These are phyloP conservation scores for Craniophora ligustri DNA, from an alignment of 2,888 invertebrate genomes.

Conservation along the genomic window DNA sequence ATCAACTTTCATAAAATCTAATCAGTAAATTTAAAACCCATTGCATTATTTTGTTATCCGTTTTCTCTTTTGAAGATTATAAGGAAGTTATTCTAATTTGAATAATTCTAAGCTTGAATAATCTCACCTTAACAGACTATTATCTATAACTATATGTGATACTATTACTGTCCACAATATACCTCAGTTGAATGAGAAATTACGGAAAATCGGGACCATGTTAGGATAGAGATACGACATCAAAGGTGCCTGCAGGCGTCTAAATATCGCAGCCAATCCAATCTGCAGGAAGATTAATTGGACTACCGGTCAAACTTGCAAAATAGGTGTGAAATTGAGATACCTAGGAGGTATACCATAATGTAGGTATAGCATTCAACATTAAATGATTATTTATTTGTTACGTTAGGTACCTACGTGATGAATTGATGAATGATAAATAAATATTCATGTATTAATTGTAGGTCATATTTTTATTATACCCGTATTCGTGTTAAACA, in stretches of 20 bases:
- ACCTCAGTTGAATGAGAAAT: constrained; percentile 22
- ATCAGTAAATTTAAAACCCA: too few relatives aligned
- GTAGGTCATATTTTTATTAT: too few relatives aligned
- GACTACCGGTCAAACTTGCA: constrained; percentile 30
- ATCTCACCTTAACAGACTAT: too few relatives aligned
- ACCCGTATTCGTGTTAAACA: too few relatives aligned
- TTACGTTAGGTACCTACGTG: not conserved
- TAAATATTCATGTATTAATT: too few relatives aligned
- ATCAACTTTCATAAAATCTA: too few relatives aligned
- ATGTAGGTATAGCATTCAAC: too few relatives aligned
- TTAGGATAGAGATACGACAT: constrained; percentile 11
- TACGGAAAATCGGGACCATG: constrained; percentile 5
- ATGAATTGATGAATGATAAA: too few relatives aligned
- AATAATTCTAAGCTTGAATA: too few relatives aligned
- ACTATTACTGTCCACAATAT: constrained; percentile 1
- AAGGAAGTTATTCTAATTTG: too few relatives aligned
- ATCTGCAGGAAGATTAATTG: constrained; percentile 45
- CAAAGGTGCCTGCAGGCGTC: constrained; percentile 38
- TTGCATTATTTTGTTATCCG: too few relatives aligned
- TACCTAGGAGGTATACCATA: not conserved
- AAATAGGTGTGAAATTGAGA: constrained; percentile 47
- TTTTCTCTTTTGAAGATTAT: too few relatives aligned
- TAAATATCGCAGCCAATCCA: constrained; percentile 42
- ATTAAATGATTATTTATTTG: not conserved
- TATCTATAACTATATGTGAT: not conserved